Base-by-base conservation (phyloP, 92 coral and sea anemone genomes). In the Zoanthus gigantus region DNA sequence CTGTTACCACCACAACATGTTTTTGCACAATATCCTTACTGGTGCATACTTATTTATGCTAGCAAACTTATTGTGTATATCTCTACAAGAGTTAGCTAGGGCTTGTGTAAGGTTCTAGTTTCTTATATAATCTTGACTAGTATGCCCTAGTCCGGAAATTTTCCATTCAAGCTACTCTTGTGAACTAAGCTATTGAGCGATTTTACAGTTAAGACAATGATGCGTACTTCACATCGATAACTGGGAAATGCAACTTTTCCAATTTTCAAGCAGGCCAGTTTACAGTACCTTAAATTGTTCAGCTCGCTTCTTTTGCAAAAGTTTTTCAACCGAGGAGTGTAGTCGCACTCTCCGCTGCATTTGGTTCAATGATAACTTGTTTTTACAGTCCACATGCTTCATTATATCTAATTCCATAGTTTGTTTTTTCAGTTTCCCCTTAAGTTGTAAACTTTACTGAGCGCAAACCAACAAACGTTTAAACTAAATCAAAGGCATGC, bases 261-360 rank as follows among this genome's bases (percentile, higher is more conserved):
- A 58, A 7, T 14, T 37, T 37, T 37, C 42, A 37, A 37, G 42
- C 23, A 23, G 23, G 23, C 23, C 23, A 23, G 23, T 23, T 23
- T 23, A 23, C 23, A 23, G 44, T 42, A 80, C 85, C 85, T 80
- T 80, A 11, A 58, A 2, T 29, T 18, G n/a, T 46, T 28, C 44
- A 12, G 58, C 74, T 67, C 10, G 74, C 66, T 47, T 81, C 75
- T 65, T 66, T 81, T 67, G 74, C 61, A 71, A 10, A n/a, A 81
- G 48, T 47, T 66, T 81, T 29, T 31, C 85, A 81, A 81, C 75
- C 28, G 58, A 73, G 15, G 85, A 46, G 34, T 81, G 74, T 11
- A 81, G 47, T 37, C 66, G 67, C 63, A 57, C 76, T 42, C 74
- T 81, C 23, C 58, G 74, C 48, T 81, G 85, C 71, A 44, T 46